Evolutionary conservation across 2,888 invertebrate genomes (phyloP).

Genomic region (Lochmaea crataegi): DNA sequence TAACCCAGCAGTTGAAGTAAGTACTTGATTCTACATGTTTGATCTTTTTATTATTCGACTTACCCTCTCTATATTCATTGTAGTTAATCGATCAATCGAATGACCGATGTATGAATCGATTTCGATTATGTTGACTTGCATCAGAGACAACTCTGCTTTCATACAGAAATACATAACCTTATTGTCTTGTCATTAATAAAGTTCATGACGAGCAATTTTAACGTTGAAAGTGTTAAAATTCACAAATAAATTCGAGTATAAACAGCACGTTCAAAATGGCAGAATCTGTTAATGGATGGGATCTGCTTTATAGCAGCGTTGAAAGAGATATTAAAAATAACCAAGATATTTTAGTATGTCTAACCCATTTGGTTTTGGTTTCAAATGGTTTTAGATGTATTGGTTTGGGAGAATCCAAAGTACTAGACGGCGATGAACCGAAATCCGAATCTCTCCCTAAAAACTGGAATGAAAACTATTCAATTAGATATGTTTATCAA

Average conservation of each 20-base stretch:
- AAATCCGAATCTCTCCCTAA: conserved; percentile 79
- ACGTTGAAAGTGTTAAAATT: neutral
- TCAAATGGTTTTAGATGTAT: conserved; percentile 79
- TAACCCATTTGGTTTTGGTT: conserved; percentile 78
- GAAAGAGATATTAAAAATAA: conserved; percentile 72
- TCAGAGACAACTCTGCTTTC: no score
- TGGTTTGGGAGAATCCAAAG: conserved; percentile 74
- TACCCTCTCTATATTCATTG: neutral
- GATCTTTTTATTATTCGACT: no score
- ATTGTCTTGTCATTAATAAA: no score
- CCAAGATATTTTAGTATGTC: conserved; percentile 76
- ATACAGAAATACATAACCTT: neutral
- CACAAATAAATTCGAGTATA: conserved; percentile 36
- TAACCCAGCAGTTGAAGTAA: conserved; percentile 65
- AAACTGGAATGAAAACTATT: conserved; percentile 83
- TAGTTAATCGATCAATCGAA: conserved; percentile 9
- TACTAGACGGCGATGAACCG: conserved; percentile 66
- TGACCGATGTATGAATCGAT: neutral
- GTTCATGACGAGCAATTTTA: conserved; percentile 6
- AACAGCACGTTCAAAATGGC: conserved; percentile 51
- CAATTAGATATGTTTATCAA: conserved; percentile 78
- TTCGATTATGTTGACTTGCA: neutral
- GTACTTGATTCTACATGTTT: conserved; percentile 11
- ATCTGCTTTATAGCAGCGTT: conserved; percentile 72
- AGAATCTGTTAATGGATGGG: conserved; percentile 72